phyloP scores from a whole-genome alignment of 2,888 invertebrate species.

The Machimus rusticus region DNA sequence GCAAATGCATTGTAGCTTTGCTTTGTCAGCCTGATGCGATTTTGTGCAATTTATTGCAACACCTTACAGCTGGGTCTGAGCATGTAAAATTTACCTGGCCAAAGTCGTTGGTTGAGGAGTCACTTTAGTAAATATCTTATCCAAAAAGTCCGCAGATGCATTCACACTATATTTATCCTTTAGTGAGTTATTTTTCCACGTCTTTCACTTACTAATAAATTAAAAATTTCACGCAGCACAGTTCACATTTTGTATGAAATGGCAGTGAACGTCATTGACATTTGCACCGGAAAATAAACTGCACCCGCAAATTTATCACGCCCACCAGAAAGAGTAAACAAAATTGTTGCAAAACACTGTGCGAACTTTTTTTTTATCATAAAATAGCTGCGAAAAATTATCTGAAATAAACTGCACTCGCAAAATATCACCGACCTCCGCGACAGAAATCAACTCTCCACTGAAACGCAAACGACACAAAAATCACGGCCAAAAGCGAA shows the following conservation, averaged over 20 bases:
- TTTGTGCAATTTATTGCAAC: neutral
- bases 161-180: neutral
- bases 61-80: neutral
- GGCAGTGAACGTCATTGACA: neutral
- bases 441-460: neutral
- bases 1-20: neutral
- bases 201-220: neutral
- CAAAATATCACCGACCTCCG: no score
- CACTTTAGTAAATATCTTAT: neutral
- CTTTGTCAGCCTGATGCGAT: neutral
- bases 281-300: neutral
- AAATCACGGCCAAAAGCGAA: neutral
- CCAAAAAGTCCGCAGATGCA: neutral
- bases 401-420: neutral
- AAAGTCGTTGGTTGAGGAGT: neutral
- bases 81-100: neutral
- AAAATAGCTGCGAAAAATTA: neutral
- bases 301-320: neutral
- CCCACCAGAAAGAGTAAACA: neutral
- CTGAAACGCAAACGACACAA: neutral
- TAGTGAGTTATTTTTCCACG: neutral
- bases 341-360: neutral
- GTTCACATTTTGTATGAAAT: neutral
- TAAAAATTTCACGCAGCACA: neutral
- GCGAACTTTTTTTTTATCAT: no score